A percentile compares a stretch with the other conserved stretches of the same genome.
phyloP scores from a whole-genome alignment of 92 coral and sea anemone genomes.

The Epizoanthus stellaris region DNA sequence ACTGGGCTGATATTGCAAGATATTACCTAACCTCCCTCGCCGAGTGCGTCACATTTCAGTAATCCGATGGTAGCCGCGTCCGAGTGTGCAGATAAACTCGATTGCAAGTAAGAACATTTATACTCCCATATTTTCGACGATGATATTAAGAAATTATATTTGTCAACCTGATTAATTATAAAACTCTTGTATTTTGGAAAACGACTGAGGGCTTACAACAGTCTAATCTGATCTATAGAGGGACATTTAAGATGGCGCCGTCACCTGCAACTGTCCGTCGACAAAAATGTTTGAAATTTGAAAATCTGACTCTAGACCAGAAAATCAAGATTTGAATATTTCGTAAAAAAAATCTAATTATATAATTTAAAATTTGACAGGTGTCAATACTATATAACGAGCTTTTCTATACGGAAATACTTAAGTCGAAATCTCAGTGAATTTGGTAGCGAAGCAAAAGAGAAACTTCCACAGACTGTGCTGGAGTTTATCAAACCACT shows the following conservation, averaged over 20 bases:
- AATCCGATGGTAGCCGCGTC: background rate
- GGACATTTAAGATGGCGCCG: too few species aligned
- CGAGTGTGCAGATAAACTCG: background rate
- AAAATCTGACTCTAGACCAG: background rate
- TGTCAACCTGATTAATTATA: background rate
- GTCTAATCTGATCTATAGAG: too few species aligned
- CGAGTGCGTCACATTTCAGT: background rate
- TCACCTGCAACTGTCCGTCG: too few species aligned
- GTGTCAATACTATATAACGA: background rate
- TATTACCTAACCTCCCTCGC: background rate
- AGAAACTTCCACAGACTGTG: too few species aligned
- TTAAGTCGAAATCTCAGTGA: too few species aligned
- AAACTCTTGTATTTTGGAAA: background rate
- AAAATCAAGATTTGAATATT: background rate
- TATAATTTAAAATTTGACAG: background rate
- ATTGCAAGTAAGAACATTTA: slow-evolving; percentile 15
- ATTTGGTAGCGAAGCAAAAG: too few species aligned
- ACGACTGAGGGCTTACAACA: background rate
- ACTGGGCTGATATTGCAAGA: background rate
- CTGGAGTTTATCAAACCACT: too few species aligned
- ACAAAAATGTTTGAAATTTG: too few species aligned
- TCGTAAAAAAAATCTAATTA: background rate
- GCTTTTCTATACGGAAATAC: background rate
- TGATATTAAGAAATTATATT: background rate
- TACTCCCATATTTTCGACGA: background rate